Evolutionary conservation across 2,888 invertebrate species (phyloP).

Genomic region (Branchipolynoe longqiensis): DNA sequence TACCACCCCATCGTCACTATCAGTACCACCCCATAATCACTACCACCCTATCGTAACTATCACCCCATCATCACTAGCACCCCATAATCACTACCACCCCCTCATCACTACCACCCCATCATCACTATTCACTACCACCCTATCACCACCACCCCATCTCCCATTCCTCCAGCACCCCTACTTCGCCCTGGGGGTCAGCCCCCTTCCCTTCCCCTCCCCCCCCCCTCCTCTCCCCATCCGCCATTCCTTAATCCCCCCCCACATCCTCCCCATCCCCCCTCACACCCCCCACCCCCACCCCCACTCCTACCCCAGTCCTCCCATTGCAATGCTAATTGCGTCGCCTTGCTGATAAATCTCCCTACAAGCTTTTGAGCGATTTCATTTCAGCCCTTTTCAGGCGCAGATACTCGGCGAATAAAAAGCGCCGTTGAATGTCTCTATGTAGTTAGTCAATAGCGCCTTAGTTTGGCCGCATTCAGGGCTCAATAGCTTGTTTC

Average conservation of each 20-base stretch:
- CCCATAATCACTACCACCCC: too few species aligned
- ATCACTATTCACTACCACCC: too few species aligned
- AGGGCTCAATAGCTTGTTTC: conserved; percentile 59
- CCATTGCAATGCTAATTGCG: conserved; percentile 56
- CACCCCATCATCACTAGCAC: too few species aligned
- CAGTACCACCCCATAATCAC: too few species aligned
- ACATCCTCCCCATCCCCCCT: too few species aligned
- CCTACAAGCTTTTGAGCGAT: conserved; percentile 56
- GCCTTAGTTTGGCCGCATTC: conserved; percentile 60
- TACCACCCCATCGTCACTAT: too few species aligned
- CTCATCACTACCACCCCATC: too few species aligned
- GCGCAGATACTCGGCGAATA: conserved; percentile 46
- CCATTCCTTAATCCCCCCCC: too few species aligned
- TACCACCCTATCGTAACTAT: too few species aligned
- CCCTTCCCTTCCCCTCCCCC: too few species aligned
- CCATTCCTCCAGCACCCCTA: neutral
- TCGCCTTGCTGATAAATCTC: conserved; percentile 6
- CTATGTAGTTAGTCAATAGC: conserved; percentile 62
- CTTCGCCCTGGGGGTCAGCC: neutral
- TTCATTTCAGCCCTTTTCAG: conserved; percentile 51
- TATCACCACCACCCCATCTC: neutral
- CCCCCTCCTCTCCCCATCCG: too few species aligned
- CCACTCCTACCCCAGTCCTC: neutral
- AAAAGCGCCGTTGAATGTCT: conserved; percentile 58
- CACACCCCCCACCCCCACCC: too few species aligned